Percentiles rank a stretch among this genome's conserved stretches.
These are phyloP conservation scores for Percopsis omiscomaycus DNA, from an alignment of 2,797 vertebrate genomes.

Conservation along the genomic window DNA sequence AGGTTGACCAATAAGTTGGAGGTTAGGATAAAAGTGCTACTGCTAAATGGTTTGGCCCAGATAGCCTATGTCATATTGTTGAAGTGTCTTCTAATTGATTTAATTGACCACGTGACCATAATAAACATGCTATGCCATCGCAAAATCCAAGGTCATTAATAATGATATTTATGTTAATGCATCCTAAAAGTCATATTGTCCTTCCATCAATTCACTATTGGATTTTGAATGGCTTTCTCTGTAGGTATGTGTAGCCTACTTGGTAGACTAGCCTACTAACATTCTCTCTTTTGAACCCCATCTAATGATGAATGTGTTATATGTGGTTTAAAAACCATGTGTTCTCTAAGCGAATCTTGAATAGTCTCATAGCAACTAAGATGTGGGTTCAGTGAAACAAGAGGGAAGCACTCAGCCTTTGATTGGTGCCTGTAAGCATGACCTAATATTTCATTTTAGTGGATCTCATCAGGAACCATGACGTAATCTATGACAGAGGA, in stretches of 20 bases:
- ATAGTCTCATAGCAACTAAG: conserved; percentile 37
- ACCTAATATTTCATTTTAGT: conserved; percentile 66
- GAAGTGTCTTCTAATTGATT: too few relatives aligned
- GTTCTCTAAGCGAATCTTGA: conserved; percentile 33
- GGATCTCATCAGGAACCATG: conserved; percentile 63
- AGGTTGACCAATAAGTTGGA: too few relatives aligned
- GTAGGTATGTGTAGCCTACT: conserved; percentile 6
- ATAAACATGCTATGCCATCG: not conserved
- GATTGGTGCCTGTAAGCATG: conserved; percentile 66
- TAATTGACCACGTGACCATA: not conserved
- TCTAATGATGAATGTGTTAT: conserved; percentile 44
- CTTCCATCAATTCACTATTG: conserved; percentile 19
- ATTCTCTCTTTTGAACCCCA: conserved; percentile 15
- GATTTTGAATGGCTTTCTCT: conserved; percentile 30
- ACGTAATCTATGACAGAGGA: conserved; percentile 59
- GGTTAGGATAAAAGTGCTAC: too few relatives aligned
- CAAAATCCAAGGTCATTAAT: conserved; percentile 49
- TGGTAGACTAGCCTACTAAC: conserved; percentile 9
- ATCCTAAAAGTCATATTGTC: conserved; percentile 4
- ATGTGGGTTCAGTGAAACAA: conserved; percentile 44
- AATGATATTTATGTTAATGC: conserved; percentile 14
- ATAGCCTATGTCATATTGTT: too few relatives aligned
- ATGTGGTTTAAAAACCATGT: conserved; percentile 37
- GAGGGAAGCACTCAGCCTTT: conserved; percentile 45
- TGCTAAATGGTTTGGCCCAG: too few relatives aligned